Evolutionary conservation across 2,113 vertebrate genomes (phyloP), one percentile per base, ranked within the genome.

Genomic region (Nesoenas mayeri): DNA sequence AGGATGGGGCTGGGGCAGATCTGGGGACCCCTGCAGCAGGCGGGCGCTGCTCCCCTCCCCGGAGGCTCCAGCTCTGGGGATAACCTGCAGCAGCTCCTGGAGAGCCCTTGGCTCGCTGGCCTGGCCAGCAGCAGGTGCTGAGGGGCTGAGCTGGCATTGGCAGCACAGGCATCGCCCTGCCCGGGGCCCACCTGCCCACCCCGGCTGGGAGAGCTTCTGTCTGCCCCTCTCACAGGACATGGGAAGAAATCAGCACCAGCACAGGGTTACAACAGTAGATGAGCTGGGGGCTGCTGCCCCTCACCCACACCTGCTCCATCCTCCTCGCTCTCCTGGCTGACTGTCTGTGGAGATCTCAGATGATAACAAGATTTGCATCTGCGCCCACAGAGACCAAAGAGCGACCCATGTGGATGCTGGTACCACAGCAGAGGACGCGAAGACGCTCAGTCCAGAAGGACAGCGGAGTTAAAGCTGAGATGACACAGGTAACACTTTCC

Each of bases 341-440:
- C 28, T 12, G 44, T 19, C 44, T 47, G 44, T 15, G 66, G 48
- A 24, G 29, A 11, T n/a, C 50, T 51, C 51, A 2, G 44, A 16
- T 44, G 14, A 1, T 1, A 1, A 53, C 1, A 20, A 34, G 22
- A 8, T 32, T 44, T 11, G 15, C 9, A 8, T 13, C 60, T 11
- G n/a, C 2, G 19, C 24, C 2, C 12, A 28, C 24, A n/a, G 48
- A 40, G 14, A 11, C 12, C 6, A 1, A 13, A 3, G 47, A 8
- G 36, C 0, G 4, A 61, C 42, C 31, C 56, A 2, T 2, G 0
- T 3, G 3, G 38, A 15, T 3, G 6, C 31, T 32, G 34, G 11
- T 29, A 28, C 57, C 16, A 7, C 32, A 12, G 54, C 10, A 1
- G 58, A 57, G 42, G 38, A 16, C 6, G 0, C 1, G 5, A 47